These are phyloP conservation scores for Mustelus asterias DNA, from an alignment of 2,113 vertebrate species.

Conservation along the genomic window DNA sequence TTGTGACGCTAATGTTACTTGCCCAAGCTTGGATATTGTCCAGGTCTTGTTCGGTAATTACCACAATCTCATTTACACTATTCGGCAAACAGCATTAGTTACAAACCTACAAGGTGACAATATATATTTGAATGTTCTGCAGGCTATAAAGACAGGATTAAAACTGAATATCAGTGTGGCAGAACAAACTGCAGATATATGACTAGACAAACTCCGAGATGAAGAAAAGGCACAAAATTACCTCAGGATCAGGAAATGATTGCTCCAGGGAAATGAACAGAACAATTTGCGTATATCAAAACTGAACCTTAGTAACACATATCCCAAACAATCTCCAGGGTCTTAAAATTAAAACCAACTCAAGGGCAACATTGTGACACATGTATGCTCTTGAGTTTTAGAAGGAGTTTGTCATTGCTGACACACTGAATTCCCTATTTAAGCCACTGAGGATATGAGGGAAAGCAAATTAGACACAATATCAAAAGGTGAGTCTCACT, in stretches of 20 bases:
- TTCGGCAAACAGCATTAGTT: background rate
- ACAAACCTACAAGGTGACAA: conserved; percentile 1
- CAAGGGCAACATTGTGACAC: background rate
- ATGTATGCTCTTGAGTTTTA: background rate
- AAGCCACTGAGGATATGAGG: background rate
- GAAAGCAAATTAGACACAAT: background rate
- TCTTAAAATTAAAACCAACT: background rate
- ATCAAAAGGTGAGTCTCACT: background rate
- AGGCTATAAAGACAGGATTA: background rate
- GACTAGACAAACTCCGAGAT: background rate
- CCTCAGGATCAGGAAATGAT: background rate
- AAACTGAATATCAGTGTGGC: background rate
- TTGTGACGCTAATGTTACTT: no score
- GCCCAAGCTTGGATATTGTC: no score
- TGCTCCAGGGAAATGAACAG: background rate
- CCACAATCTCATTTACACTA: background rate
- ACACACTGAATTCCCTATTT: background rate
- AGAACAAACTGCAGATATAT: background rate
- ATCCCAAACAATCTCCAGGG: background rate
- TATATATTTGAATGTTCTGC: background rate
- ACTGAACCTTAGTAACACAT: background rate
- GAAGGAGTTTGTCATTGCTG: background rate
- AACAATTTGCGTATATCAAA: background rate
- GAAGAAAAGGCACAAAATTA: background rate
- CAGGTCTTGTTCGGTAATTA: background rate